Base-by-base conservation (phyloP, 2,797 vertebrate genomes). In the Protonibea diacanthus region DNA sequence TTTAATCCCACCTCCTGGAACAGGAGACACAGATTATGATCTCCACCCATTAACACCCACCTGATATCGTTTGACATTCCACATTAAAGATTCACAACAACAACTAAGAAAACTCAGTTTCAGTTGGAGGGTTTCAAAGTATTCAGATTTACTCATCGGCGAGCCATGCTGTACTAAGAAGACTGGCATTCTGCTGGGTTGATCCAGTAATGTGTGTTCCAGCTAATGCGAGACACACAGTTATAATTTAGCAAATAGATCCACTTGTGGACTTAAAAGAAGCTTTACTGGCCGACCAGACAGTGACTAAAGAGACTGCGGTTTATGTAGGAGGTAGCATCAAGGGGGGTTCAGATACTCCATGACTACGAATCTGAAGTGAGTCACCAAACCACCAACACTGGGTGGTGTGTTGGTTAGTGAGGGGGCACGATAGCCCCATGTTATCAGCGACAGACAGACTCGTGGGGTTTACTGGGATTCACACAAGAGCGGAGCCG, bases 311-410 rank as follows among this genome's bases (percentile, higher is more conserved):
- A 72, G 13, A 53, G 17, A 25, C 38, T 2, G n/a, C 13, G 60
- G 80, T 72, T 79, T 76, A 45, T 20, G 21, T 6, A 1, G 0
- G 29, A 73, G 59, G 51, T 8, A 2, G 11, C 6, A 74, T 78
- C 29, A 25, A 20, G 15, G 15, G 8, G 12, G 2, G 23, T 59
- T 38, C 21, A 61, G 29, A 71, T 72, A 2, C 67, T 73, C 33
- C 7, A 20, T 18, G 38, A 27, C 47, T 29, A 6, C 29, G 5
- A 68, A 61, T 49, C 21, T 66, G 40, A 78, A 68, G 38, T 78
- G 76, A 85, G 47, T 90, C 84, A 86, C 61, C 14, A 72, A 73
- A 78, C 58, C 71, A 81, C 58, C 71, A 83, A 74, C 56, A 42
- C 47, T 64, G 25, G 38, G 23, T 48, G 47, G 70, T 42, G 33